Evolutionary conservation across 2,888 invertebrate genomes (phyloP).

Genomic region (Parapristionchus giblindavisi): DNA sequence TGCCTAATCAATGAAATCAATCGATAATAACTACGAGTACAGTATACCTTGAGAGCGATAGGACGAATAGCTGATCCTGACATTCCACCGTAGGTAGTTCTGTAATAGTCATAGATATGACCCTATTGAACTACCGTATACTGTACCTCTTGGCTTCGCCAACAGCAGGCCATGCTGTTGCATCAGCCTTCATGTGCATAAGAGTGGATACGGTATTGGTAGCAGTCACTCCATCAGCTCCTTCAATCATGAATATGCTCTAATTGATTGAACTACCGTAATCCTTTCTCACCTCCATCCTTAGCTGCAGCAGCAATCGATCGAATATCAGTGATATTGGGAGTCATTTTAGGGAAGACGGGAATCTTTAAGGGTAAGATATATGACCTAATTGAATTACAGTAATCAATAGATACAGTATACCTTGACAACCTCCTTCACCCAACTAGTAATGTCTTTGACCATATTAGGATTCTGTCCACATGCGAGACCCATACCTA

Average conservation of each 20-base stretch:
- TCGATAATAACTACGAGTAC: background rate
- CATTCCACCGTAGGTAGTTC: constrained; percentile 74
- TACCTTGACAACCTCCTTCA: constrained; percentile 74
- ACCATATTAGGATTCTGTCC: constrained; percentile 92
- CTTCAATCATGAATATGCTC: constrained; percentile 74
- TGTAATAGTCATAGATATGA: constrained; percentile 31
- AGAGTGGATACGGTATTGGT: constrained; percentile 96
- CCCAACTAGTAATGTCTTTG: constrained; percentile 88
- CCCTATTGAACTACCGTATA: background rate
- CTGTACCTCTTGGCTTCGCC: constrained; percentile 77
- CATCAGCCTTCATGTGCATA: constrained; percentile 85
- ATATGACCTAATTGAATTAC: background rate
- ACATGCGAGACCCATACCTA: constrained; percentile 97
- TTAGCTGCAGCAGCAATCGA: constrained; percentile 88
- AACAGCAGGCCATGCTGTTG: constrained; percentile 89
- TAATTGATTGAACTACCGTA: constrained; percentile 18
- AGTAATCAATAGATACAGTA: too few species aligned
- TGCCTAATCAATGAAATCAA: constrained; percentile 74
- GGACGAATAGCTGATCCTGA: constrained; percentile 83
- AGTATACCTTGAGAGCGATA: constrained; percentile 78
- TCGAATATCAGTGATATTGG: constrained; percentile 93
- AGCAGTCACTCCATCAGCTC: constrained; percentile 92
- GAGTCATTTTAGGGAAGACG: constrained; percentile 95
- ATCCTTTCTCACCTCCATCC: constrained; percentile 70
- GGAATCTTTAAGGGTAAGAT: constrained; percentile 84